These are phyloP conservation scores for Zaprionus inermis DNA, from an alignment of 1,140 invertebrate genomes.

Conservation along the genomic window DNA sequence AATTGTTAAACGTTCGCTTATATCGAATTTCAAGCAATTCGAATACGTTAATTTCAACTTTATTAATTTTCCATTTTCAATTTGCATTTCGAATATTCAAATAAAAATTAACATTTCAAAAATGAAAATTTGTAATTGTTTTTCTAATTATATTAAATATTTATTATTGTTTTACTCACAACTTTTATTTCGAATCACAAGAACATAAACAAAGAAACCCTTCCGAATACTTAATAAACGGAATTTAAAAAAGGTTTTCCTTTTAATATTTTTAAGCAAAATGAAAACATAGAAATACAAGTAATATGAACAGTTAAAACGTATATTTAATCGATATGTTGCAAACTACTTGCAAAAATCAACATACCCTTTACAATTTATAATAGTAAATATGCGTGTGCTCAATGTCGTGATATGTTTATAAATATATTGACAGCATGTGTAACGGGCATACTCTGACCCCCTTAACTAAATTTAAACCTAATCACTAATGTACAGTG, in stretches of 20 bases:
- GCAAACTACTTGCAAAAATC: not conserved
- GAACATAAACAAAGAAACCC: no score
- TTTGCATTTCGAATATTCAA: not conserved
- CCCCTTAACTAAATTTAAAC: not conserved
- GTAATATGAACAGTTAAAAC: no score
- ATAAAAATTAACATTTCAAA: not conserved
- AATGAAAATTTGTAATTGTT: not conserved
- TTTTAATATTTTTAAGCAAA: no score
- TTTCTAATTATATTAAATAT: not conserved
- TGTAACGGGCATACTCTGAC: not conserved
- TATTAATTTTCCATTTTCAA: not conserved
- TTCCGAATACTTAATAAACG: no score
- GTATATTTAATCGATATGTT: no score
- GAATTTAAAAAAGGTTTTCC: no score
- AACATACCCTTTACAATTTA: not conserved
- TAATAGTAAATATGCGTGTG: not conserved
- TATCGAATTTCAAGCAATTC: slow-evolving; percentile 34
- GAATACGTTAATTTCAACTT: slow-evolving; percentile 22
- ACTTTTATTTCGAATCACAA: no score
- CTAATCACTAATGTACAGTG: not conserved
- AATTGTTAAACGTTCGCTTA: slow-evolving; percentile 9
- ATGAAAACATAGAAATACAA: no score
- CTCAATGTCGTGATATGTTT: not conserved
- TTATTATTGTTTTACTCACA: no score
- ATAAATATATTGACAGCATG: not conserved